phyloP scores from a whole-genome alignment of 2,797 vertebrate genomes.

The Syngnathus acus region DNA sequence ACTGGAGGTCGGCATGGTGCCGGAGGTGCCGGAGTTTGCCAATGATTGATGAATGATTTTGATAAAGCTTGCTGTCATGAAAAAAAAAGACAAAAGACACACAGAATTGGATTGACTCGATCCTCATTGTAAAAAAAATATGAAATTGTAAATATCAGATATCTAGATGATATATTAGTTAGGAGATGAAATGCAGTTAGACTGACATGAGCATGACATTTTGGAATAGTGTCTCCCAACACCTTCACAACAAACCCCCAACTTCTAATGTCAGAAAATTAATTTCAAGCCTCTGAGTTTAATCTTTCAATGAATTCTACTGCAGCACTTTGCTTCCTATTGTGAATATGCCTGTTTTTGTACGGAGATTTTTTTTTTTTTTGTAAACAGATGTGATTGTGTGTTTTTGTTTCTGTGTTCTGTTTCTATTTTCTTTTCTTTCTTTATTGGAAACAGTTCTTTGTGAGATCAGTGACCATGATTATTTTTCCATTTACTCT shows the following conservation, averaged over 20 bases:
- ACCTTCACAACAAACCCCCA: no score
- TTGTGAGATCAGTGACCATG: constrained; percentile 26
- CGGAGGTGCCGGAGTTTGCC: constrained; percentile 79
- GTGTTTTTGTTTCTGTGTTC: constrained; percentile 26
- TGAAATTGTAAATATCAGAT: neutral
- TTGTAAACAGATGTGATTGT: constrained; percentile 43
- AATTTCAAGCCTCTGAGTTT: neutral
- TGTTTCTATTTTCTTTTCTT: constrained; percentile 17
- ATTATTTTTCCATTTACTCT: constrained; percentile 51
- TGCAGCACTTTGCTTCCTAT: constrained; percentile 49
- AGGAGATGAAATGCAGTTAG: neutral
- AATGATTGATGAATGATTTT: constrained; percentile 58
- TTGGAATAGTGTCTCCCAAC: neutral
- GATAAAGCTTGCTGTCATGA: constrained; percentile 1
- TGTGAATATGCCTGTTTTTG: constrained; percentile 46
- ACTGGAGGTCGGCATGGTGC: constrained; percentile 75
- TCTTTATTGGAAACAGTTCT: constrained; percentile 32
- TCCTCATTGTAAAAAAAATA: neutral
- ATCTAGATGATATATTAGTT: neutral
- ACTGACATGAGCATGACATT: neutral
- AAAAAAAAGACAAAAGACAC: neutral
- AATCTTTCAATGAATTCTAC: constrained; percentile 11
- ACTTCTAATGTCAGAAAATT: neutral
- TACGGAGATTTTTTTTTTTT: constrained; percentile 43
- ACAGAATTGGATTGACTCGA: neutral